These are phyloP conservation scores for Alethe castanea DNA, from an alignment of 2,113 vertebrate species.

Conservation along the genomic window DNA sequence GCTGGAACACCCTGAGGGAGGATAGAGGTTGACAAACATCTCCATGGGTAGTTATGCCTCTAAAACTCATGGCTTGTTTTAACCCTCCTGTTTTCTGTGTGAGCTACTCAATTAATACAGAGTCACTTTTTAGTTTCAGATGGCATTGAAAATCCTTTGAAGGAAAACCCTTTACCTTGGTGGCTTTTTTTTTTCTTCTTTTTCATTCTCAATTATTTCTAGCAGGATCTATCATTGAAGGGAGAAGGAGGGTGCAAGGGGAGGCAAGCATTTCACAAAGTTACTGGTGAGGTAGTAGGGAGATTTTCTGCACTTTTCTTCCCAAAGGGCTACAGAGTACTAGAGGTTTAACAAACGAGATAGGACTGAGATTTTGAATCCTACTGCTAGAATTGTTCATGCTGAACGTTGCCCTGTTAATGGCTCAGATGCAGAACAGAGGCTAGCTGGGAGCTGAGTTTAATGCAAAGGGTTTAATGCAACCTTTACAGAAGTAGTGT, in stretches of 20 bases:
- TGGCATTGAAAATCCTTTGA: not conserved
- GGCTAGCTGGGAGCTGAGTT: not conserved
- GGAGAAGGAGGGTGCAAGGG: not conserved
- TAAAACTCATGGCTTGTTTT: not conserved
- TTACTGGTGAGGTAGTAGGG: not conserved
- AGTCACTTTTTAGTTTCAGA: not conserved
- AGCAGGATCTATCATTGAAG: not conserved
- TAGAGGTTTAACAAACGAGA: not conserved
- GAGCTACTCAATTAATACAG: not conserved
- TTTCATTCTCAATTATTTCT: not conserved
- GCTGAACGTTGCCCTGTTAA: not conserved
- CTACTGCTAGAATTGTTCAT: not conserved
- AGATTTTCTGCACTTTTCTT: not conserved
- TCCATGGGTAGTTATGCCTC: not conserved
- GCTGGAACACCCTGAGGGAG: not conserved
- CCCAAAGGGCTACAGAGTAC: not conserved
- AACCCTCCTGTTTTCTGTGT: not conserved
- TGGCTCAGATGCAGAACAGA: not conserved
- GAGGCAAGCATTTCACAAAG: not conserved
- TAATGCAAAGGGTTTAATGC: not conserved
- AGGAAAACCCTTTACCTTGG: not conserved
- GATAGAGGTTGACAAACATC: not conserved
- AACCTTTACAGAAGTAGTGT: not conserved
- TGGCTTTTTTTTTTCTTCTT: fast-evolving
- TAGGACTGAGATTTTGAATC: not conserved